Percentiles rank a stretch among this genome's conserved stretches.
Evolutionary conservation across 2,888 invertebrate genomes (phyloP).

Genomic region (Artemia sp.): DNA sequence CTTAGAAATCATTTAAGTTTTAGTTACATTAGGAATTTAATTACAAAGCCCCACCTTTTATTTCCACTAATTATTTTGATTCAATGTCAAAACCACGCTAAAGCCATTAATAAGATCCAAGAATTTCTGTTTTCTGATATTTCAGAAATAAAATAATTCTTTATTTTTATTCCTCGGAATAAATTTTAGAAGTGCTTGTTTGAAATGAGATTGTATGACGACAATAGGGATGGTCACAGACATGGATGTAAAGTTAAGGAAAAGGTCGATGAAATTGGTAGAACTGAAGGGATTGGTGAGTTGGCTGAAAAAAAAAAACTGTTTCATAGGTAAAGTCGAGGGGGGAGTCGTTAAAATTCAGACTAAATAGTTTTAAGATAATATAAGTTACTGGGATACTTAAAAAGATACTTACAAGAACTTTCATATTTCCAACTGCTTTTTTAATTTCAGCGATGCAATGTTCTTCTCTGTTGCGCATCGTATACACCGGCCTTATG

Average conservation of each 20-base stretch:
- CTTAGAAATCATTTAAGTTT: too few relatives aligned
- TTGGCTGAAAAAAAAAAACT: conserved; percentile 17
- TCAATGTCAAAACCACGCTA: too few relatives aligned
- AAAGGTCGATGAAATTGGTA: not conserved
- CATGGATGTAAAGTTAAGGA: not conserved
- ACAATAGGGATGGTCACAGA: too few relatives aligned
- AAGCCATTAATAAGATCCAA: not conserved
- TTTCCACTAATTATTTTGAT: too few relatives aligned
- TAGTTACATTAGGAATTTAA: too few relatives aligned
- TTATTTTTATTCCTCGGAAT: not conserved
- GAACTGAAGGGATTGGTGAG: not conserved
- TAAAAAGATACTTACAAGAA: conserved; percentile 49
- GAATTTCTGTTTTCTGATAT: not conserved
- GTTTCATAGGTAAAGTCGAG: not conserved
- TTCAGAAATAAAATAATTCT: conserved; percentile 6
- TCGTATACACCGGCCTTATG: conserved; percentile 67
- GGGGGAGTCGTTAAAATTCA: not conserved
- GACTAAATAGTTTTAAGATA: not conserved
- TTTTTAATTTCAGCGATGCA: conserved; percentile 83
- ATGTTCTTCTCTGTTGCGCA: conserved; percentile 65
- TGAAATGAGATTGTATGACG: not conserved
- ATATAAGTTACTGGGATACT: not conserved
- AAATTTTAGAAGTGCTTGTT: not conserved
- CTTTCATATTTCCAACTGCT: conserved; percentile 76
- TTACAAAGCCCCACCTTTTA: too few relatives aligned